Percentiles rank a stretch among this genome's conserved stretches.
These are phyloP conservation scores for Leptodactylus fallax DNA, from an alignment of 2,797 vertebrate species.

Conservation along the genomic window DNA sequence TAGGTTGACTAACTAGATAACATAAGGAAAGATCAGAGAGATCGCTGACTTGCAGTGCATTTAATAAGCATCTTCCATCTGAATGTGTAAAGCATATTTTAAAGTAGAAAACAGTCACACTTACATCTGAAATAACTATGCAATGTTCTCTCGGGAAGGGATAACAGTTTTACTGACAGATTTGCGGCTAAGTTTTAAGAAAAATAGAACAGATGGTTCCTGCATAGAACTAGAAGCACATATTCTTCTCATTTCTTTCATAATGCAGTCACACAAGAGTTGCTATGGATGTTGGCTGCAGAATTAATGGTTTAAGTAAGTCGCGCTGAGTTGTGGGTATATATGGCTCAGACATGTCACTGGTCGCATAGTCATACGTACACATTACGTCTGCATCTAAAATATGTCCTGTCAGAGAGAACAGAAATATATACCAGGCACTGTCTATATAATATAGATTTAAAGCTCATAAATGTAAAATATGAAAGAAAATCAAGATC, in stretches of 20 bases:
- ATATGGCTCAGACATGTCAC: constrained; percentile 20
- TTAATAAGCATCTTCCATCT: constrained; percentile 50
- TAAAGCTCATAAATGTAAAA: background rate
- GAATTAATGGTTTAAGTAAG: constrained; percentile 39
- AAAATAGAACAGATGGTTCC: constrained; percentile 61
- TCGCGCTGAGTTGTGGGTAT: background rate
- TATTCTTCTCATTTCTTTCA: constrained; percentile 55
- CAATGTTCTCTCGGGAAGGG: constrained; percentile 52
- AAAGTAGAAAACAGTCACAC: constrained; percentile 52
- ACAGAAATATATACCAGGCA: background rate
- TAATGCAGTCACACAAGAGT: constrained; percentile 26
- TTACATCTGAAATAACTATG: constrained; percentile 53
- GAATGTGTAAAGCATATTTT: constrained; percentile 50
- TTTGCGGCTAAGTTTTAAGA: constrained; percentile 55
- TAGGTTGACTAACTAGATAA: constrained; percentile 41
- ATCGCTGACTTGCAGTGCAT: constrained; percentile 28
- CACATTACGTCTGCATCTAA: background rate
- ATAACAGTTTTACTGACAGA: constrained; percentile 62
- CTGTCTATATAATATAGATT: background rate
- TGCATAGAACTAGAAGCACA: constrained; percentile 52
- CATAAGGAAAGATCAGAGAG: constrained; percentile 49
- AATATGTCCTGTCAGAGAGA: constrained; percentile 1
- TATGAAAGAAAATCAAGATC: background rate
- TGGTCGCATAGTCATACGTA: background rate
- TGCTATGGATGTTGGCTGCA: constrained; percentile 31